Conservation (phyloP, 92 coral and sea anemone genomes). For the Anthopleura xanthogrammica region DNA sequence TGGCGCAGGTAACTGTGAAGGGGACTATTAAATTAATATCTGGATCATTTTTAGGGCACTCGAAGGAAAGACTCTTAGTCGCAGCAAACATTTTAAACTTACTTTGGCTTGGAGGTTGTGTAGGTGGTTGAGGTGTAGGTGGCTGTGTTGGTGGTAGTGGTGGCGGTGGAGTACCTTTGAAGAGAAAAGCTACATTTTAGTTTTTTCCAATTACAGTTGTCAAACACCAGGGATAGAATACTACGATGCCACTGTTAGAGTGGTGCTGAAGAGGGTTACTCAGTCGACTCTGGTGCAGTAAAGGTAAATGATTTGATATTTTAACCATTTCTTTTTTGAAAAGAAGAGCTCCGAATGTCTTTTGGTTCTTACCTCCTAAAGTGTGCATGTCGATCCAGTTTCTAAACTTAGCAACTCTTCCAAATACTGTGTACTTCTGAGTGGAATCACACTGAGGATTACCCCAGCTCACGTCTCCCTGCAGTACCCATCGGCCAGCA, state of each 20-base stretch:
- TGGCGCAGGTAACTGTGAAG: no score
- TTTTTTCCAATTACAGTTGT: no score
- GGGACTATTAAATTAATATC: no score
- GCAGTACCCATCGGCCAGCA: slow-evolving; percentile 68
- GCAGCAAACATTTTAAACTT: not conserved
- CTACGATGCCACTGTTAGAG: not conserved
- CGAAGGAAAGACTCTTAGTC: no score
- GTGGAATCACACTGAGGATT: slow-evolving; percentile 44
- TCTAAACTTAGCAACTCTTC: slow-evolving; percentile 71
- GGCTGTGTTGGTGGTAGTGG: slow-evolving; percentile 23
- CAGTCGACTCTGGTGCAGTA: no score
- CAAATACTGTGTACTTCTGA: slow-evolving; percentile 70
- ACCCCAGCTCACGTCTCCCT: slow-evolving; percentile 85
- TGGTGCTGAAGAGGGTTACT: no score
- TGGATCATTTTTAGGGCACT: no score
- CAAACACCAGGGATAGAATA: no score
- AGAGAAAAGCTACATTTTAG: no score
- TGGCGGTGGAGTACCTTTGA: slow-evolving; percentile 31
- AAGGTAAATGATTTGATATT: no score
- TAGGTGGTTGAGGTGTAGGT: slow-evolving; percentile 28
- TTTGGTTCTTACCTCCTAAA: slow-evolving; percentile 30
- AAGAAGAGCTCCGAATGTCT: not conserved
- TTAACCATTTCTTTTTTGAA: no score
- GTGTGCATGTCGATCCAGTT: slow-evolving; percentile 67
- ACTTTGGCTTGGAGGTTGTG: slow-evolving; percentile 21